phyloP scores from a whole-genome alignment of 2,797 vertebrate genomes.

The Scomberomorus guttatus region DNA sequence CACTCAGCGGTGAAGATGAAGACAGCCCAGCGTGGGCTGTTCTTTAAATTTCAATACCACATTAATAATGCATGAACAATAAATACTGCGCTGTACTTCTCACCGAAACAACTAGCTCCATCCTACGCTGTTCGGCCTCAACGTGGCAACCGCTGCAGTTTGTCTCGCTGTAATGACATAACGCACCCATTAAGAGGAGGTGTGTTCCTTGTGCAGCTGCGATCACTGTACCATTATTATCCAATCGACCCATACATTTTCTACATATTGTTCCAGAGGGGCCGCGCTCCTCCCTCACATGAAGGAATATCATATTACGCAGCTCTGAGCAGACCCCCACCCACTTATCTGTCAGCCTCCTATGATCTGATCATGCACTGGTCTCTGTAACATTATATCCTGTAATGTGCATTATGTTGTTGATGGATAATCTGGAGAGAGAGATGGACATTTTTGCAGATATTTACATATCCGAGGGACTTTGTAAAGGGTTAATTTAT shows the following conservation, averaged over 20 bases:
- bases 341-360: conserved; percentile 46
- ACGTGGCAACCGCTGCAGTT: conserved; percentile 45
- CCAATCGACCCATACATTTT: conserved; percentile 56
- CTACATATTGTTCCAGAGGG: conserved; percentile 52
- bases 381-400: conserved; percentile 66
- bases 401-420: conserved; percentile 41
- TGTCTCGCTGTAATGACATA: conserved; percentile 47
- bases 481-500: neutral
- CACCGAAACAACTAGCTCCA: conserved; percentile 2
- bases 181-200: conserved; percentile 53
- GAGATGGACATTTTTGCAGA: neutral
- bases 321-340: conserved; percentile 64
- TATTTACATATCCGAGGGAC: neutral
- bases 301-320: conserved; percentile 75
- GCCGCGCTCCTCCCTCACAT: conserved; percentile 51
- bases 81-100: conserved; percentile 40
- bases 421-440: conserved; percentile 7
- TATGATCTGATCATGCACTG: conserved; percentile 74
- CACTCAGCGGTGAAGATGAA: neutral
- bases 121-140: conserved; percentile 28
- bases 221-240: conserved; percentile 55
- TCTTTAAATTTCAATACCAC: conserved; percentile 54
- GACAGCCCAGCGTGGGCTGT: conserved; percentile 46
- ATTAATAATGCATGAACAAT: conserved; percentile 76
- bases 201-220: conserved; percentile 51